phyloP scores from a whole-genome alignment of 1,140 invertebrate genomes.

The Ceratosolen fusciceps region DNA sequence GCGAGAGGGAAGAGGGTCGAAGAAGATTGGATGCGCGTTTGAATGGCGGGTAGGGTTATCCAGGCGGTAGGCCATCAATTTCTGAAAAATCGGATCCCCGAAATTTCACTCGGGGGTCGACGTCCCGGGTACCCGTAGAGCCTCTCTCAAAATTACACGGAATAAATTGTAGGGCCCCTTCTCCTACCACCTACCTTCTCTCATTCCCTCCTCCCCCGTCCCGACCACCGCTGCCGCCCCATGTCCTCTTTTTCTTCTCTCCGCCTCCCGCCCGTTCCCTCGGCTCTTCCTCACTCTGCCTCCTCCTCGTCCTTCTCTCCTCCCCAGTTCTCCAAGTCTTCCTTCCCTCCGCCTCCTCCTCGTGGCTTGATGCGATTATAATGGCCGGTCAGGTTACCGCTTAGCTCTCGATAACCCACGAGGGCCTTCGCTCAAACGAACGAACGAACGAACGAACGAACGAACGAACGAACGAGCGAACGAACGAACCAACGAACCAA shows the following conservation, averaged over 20 bases:
- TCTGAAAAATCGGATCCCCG: conserved; percentile 56
- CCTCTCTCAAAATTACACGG: conserved; percentile 60
- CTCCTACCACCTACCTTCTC: conserved; percentile 37
- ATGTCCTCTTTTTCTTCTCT: conserved; percentile 18
- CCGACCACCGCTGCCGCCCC: conserved; percentile 51
- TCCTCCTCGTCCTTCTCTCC: neutral
- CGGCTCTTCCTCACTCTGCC: neutral
- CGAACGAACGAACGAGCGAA: too few relatives aligned
- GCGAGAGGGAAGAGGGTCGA: conserved; percentile 24
- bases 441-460: too few relatives aligned
- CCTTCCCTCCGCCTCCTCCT: neutral
- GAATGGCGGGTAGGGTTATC: conserved; percentile 13
- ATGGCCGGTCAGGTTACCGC: conserved; percentile 66
- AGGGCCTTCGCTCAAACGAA: conserved; percentile 1
- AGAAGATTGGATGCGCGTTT: conserved; percentile 41
- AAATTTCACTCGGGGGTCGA: conserved; percentile 57
- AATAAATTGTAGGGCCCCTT: conserved; percentile 64
- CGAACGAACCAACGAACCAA: too few relatives aligned
- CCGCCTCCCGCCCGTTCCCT: conserved; percentile 12
- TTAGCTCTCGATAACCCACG: conserved; percentile 60
- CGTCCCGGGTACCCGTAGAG: conserved; percentile 49
- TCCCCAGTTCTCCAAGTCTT: too few relatives aligned
- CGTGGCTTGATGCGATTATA: conserved; percentile 67
- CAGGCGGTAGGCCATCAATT: conserved; percentile 55
- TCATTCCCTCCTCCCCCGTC: neutral